A percentile compares a stretch with the other conserved stretches of the same genome.
These are phyloP conservation scores for Orthonyx spaldingii DNA, from an alignment of 2,113 vertebrate species.

Conservation along the genomic window DNA sequence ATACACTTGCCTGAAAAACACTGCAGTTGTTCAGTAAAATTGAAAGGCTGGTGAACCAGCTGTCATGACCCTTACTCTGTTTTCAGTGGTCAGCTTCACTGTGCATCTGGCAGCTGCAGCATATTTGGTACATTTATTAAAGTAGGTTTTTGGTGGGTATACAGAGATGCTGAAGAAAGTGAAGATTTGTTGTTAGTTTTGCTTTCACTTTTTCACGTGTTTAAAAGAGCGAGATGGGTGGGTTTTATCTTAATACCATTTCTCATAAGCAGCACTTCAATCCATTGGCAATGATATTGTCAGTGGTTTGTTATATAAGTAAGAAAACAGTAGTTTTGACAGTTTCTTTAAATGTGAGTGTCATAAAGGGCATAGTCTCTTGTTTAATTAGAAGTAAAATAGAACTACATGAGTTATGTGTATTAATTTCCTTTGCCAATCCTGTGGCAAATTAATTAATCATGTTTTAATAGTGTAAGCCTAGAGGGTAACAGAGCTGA, in stretches of 20 bases:
- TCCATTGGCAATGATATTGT: background rate
- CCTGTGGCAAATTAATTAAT: conserved; percentile 44
- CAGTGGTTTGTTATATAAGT: background rate
- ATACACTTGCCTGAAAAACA: background rate
- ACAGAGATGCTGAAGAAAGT: background rate
- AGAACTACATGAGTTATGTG: background rate
- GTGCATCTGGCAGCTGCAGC: background rate
- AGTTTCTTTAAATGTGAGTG: background rate
- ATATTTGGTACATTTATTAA: background rate
- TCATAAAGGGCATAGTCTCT: background rate
- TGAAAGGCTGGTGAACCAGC: background rate
- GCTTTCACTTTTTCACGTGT: background rate
- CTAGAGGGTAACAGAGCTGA: background rate
- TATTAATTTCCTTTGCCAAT: conserved; percentile 9
- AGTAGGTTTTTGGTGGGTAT: background rate
- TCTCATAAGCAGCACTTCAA: background rate
- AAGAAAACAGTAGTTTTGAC: background rate
- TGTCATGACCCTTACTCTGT: background rate
- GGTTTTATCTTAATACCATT: background rate
- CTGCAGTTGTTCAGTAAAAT: background rate
- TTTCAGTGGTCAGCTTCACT: background rate
- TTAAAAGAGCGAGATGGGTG: background rate
- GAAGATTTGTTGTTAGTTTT: background rate
- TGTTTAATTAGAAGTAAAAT: conserved; percentile 24
- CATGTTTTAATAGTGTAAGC: conserved; percentile 9